These are phyloP conservation scores for Tympanoctomys barrerae DNA, from an alignment of 2,797 vertebrate species.

Conservation along the genomic window DNA sequence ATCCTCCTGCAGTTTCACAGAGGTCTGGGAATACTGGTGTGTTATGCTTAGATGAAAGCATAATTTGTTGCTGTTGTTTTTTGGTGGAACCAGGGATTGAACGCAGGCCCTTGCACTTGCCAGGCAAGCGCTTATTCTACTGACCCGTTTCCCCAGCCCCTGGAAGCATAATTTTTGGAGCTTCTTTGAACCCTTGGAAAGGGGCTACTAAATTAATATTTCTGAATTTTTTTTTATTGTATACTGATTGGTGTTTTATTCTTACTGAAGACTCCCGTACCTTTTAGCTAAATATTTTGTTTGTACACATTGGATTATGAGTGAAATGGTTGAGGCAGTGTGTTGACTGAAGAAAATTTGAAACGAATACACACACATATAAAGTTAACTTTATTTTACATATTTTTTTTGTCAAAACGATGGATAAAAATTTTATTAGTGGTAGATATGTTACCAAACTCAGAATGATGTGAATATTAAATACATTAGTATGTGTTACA, in stretches of 20 bases:
- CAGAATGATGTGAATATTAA: background rate
- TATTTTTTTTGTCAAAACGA: background rate
- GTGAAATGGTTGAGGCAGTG: background rate
- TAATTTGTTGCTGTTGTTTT: background rate
- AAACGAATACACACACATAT: background rate
- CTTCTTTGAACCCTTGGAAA: background rate
- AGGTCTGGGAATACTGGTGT: background rate
- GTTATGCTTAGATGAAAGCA: background rate
- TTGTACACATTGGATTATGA: background rate
- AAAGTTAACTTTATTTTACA: background rate
- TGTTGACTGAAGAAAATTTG: background rate
- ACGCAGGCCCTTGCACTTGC: no score
- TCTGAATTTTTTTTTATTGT: background rate
- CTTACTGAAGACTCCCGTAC: background rate
- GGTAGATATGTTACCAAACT: background rate
- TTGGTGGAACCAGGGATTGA: no score
- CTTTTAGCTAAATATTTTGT: background rate
- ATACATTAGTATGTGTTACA: background rate
- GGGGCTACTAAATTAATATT: background rate
- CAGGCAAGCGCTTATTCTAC: no score
- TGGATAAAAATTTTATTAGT: background rate
- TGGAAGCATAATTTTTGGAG: background rate
- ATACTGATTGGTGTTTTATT: background rate
- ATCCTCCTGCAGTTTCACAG: background rate
- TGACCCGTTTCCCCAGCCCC: background rate